Percentiles rank a stretch among this genome's conserved stretches.
Evolutionary conservation across 2,113 vertebrate species (phyloP).

Genomic region (Muscicapa adusta): DNA sequence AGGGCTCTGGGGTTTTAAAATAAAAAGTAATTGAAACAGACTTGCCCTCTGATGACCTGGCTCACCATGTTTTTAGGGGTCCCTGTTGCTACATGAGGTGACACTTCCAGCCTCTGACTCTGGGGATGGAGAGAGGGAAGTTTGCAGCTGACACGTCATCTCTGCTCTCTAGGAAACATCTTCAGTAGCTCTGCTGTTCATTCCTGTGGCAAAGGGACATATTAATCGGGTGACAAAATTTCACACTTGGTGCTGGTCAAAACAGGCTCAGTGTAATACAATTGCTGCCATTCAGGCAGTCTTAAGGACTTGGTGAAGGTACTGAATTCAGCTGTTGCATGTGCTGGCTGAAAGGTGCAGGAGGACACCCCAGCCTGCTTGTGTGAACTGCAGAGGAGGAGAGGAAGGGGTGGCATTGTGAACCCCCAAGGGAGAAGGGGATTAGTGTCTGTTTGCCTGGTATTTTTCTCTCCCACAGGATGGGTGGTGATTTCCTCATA

Average conservation of each 20-base stretch:
- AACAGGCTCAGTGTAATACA: neutral
- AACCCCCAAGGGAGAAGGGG: neutral
- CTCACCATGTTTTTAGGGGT: neutral
- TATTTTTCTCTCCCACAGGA: neutral
- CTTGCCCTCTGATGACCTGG: neutral
- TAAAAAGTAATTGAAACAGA: slow-evolving; percentile 38
- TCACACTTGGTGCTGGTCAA: neutral
- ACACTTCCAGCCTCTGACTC: neutral
- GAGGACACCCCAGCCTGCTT: rapidly evolving
- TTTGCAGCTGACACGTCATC: neutral
- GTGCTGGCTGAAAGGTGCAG: neutral
- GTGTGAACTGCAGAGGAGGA: neutral
- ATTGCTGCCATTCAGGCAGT: neutral
- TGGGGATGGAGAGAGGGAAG: neutral
- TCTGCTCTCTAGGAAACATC: neutral
- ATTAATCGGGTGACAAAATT: neutral
- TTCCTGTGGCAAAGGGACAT: neutral
- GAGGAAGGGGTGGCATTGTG: neutral
- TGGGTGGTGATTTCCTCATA: neutral
- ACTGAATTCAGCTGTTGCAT: neutral
- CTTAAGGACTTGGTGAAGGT: neutral
- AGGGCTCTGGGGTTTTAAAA: slow-evolving; percentile 47
- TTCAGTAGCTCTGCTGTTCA: neutral
- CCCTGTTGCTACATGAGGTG: neutral
- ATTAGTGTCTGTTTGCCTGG: neutral